phyloP scores from a whole-genome alignment of 2,888 invertebrate species.

The Leptarthrus brevirostris region DNA sequence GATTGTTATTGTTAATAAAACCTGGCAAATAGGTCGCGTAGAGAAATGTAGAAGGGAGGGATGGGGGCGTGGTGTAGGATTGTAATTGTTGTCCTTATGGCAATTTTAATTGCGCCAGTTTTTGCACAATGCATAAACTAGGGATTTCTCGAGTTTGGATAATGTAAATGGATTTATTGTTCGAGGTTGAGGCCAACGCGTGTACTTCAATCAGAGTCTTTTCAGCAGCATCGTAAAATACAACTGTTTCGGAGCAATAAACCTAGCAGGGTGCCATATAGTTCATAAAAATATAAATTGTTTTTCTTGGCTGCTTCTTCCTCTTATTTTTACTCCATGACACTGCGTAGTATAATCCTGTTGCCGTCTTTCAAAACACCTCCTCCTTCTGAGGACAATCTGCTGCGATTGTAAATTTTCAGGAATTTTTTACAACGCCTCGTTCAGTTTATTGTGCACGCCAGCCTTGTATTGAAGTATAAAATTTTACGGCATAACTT shows the following conservation, averaged over 20 bases:
- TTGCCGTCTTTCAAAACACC: not conserved
- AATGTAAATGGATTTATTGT: too few species aligned
- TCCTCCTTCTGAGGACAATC: conserved; percentile 14
- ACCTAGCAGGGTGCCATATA: conserved; percentile 19
- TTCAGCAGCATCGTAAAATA: conserved; percentile 7
- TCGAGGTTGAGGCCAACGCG: too few species aligned
- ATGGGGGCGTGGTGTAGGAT: too few species aligned
- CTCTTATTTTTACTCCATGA: not conserved
- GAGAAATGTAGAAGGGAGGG: not conserved
- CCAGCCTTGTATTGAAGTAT: conserved; percentile 23
- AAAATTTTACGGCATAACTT: conserved; percentile 34
- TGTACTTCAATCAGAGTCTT: not conserved
- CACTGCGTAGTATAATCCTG: not conserved
- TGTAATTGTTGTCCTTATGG: too few species aligned
- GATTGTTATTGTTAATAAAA: conserved; percentile 3
- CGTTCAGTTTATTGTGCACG: conserved; percentile 39
- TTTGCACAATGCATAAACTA: too few species aligned
- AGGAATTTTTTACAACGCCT: conserved; percentile 19
- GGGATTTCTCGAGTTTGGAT: too few species aligned
- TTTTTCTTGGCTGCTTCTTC: not conserved
- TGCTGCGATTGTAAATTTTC: conserved; percentile 37
- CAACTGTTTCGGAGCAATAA: conserved; percentile 28
- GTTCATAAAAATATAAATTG: conserved; percentile 30
- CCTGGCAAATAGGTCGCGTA: too few species aligned
- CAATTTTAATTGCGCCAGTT: too few species aligned